Base-by-base conservation (phyloP, 2,113 vertebrate genomes). In the Gobius niger region DNA sequence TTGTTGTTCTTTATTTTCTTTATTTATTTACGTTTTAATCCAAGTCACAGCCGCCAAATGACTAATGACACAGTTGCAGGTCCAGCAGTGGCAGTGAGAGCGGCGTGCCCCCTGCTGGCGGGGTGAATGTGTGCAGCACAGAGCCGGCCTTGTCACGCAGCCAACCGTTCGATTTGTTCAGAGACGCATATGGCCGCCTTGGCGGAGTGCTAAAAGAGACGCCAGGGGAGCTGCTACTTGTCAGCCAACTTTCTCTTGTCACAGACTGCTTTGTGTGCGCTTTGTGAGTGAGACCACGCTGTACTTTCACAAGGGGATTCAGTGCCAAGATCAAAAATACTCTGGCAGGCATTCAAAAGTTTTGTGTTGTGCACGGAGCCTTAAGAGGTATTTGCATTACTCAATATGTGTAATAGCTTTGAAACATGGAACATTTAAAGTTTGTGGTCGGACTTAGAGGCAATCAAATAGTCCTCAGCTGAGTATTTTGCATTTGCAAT, bases 141-240 rank as follows among this genome's bases (percentile, higher is more conserved):
- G 85, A 83, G 77, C 74, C 86, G 67, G 82, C 8, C 73, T 83
- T 85, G 88, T 88, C 89, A 80, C 80, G 44, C 72, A 68, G 86
- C 88, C 89, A 89, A 85, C 65, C 73, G 56, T 84, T 90, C 86
- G 73, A 91, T 87, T 91, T 86, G 85, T 89, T 91, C 86, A 83
- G 84, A 88, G 81, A 83, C 84, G 85, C 89, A 91, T 87, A 85
- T 91, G 90, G 86, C 83, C 86, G 60, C 82, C 81, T 88, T 91
- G 89, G 88, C 90, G 74, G 84, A 67, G 70, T 54, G 72, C 87
- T 85, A 77, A 60, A 83, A 70, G 63, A 85, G 84, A 84, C 63
- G 10, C 79, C 47, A 15, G 80, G 83, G 83, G 87, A 84, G 78
- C 60, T n/a, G 6, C n/a, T 47, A 63, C 64, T 74, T 70, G 84